Conservation (phyloP, 53 echinoderm and acorn worm genomes). For the Apostichopus leukothele region DNA sequence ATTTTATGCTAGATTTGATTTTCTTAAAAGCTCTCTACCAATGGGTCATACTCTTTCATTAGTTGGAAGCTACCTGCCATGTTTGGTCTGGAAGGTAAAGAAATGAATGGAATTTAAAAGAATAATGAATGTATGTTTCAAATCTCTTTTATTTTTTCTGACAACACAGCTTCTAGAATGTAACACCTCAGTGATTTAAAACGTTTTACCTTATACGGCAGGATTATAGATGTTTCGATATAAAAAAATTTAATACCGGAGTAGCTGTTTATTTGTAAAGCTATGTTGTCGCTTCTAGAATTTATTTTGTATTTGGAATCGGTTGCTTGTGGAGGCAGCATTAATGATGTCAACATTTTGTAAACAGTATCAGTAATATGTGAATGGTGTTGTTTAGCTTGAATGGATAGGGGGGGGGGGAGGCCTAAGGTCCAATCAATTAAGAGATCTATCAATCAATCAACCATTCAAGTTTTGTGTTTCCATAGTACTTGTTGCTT, state of each 20-base stretch:
- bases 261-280: neutral
- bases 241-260: neutral
- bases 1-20: too few species aligned
- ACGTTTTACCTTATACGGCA: constrained; percentile 34
- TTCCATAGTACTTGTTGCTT: too few species aligned
- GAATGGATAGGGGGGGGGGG: too few species aligned
- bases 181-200: constrained; percentile 46
- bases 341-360: neutral
- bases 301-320: neutral
- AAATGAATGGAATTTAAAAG: neutral
- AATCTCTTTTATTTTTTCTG: constrained; percentile 29
- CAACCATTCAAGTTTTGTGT: too few species aligned
- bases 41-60: too few species aligned
- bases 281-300: neutral
- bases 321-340: neutral
- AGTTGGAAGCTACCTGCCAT: too few species aligned
- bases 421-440: too few species aligned
- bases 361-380: too few species aligned
- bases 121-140: neutral
- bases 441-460: too few species aligned
- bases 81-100: neutral
- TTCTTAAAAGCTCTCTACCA: too few species aligned
- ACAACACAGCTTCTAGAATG: constrained; percentile 41
- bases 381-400: too few species aligned
- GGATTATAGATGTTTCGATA: constrained; percentile 8